These are phyloP conservation scores for Falcaria lacertinaria DNA, from an alignment of 2,888 invertebrate genomes.

Conservation along the genomic window DNA sequence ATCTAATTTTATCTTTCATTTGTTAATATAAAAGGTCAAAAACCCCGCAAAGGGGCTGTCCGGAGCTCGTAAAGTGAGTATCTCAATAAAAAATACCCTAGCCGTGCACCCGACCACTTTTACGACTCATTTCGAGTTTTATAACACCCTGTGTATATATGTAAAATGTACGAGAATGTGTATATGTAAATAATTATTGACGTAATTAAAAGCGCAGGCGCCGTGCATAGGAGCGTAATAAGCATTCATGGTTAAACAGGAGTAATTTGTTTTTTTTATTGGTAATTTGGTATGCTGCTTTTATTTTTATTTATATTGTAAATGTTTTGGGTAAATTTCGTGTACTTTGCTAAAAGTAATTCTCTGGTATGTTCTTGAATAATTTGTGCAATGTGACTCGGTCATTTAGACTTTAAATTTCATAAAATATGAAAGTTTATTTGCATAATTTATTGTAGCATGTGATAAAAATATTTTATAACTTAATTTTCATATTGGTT, in stretches of 20 bases:
- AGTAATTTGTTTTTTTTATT: constrained; percentile 1
- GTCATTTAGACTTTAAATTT: constrained; percentile 3
- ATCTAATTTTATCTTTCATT: constrained; percentile 22
- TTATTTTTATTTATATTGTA: too few species aligned
- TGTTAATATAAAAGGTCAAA: constrained; percentile 57
- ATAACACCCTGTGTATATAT: constrained; percentile 33
- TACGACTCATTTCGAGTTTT: constrained; percentile 56
- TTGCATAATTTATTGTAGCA: background rate
- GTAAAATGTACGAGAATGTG: constrained; percentile 2
- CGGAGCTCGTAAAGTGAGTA: constrained; percentile 49
- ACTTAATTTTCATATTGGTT: background rate
- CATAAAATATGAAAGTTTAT: background rate
- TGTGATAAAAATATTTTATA: background rate
- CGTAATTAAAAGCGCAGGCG: constrained; percentile 11
- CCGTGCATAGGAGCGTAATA: constrained; percentile 1
- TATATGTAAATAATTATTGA: constrained; percentile 11
- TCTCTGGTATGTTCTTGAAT: too few species aligned
- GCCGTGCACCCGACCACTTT: constrained; percentile 42
- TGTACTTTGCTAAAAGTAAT: too few species aligned
- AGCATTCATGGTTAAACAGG: background rate
- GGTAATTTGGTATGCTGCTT: too few species aligned
- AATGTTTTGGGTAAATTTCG: too few species aligned
- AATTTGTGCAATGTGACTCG: constrained; percentile 4
- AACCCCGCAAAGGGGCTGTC: constrained; percentile 38
- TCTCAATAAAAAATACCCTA: constrained; percentile 63